Percentiles rank a stretch among this genome's conserved stretches.
These are phyloP conservation scores for Pavo muticus DNA, from an alignment of 2,113 vertebrate species.

Conservation along the genomic window DNA sequence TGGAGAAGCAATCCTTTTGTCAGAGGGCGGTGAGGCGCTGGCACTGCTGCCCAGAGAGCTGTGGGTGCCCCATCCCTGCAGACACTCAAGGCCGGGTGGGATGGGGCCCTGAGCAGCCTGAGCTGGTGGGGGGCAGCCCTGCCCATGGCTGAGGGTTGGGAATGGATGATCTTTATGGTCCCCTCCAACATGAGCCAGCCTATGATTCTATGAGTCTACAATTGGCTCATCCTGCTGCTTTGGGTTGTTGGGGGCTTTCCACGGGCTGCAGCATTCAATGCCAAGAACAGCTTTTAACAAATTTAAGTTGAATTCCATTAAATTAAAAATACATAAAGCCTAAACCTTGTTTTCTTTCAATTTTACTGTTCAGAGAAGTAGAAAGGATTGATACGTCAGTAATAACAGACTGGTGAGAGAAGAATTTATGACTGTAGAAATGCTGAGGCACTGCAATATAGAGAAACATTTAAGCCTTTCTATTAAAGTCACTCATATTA, in stretches of 20 bases:
- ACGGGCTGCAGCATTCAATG: not conserved
- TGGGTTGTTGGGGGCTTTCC: not conserved
- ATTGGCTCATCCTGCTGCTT: not conserved
- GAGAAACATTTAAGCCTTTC: slow-evolving; percentile 66
- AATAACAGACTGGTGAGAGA: slow-evolving; percentile 62
- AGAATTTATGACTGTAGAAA: slow-evolving; percentile 76
- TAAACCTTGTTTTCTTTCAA: slow-evolving; percentile 78
- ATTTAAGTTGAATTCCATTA: slow-evolving; percentile 68
- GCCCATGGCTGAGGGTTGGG: no score
- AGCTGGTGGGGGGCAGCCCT: no score
- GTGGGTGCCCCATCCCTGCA: no score
- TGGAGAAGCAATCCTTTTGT: no score
- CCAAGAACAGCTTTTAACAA: slow-evolving; percentile 9
- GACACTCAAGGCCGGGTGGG: no score
- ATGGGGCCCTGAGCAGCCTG: no score
- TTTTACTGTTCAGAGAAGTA: slow-evolving; percentile 78
- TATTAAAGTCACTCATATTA: slow-evolving; percentile 75
- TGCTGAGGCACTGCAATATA: slow-evolving; percentile 67
- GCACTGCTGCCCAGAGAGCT: no score
- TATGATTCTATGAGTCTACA: no score
- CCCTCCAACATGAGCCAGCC: no score
- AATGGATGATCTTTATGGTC: no score
- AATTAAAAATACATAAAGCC: slow-evolving; percentile 79
- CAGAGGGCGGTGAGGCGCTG: no score
- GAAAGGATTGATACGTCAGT: slow-evolving; percentile 78